Evolutionary conservation across 30 jellyfish, hydroid and myxozoan genomes (phyloP), one percentile per base, ranked within the genome.

Genomic region (Aurelia sp.): DNA sequence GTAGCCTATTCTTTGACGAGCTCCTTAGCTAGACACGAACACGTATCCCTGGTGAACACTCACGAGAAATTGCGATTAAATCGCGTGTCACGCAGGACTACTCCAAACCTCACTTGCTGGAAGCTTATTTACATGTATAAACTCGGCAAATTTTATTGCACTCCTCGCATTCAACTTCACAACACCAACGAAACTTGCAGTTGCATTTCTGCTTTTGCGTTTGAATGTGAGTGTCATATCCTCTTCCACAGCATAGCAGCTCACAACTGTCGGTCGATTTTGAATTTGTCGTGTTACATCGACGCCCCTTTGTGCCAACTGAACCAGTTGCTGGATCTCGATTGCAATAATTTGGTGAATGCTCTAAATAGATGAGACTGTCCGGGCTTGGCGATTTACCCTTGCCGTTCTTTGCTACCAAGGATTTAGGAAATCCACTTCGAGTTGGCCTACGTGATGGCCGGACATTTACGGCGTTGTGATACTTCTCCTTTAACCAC

Each of bases 241-340:
- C 99, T 61, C 99, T 51, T 60, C 97, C 97, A 57, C 99, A 95
- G 80, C 99, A 95, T 83, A 95, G 76, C 30, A 83, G 67, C 8
- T 65, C 86, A 72, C 99, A 95, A 53, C 96, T 81, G 41, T 86
- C 85, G 22, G 91, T 55, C 52, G 30, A 78, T 38, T 21, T 75
- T 0, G 97, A 3, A 13, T 19, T 44, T 11, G 92, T 84, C 22
- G 22, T 57, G 74, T 81, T 95, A 81, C 99, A 95, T 7, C 48
- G 67, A 40, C 99, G 83, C 5, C 99, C 99, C 53, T 55, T 76
- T 13, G 99, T 95, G 17, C 99, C 99, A 16, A 95, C 88, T 63
- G 98, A 90, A 9, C 97, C 97, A 12, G 94, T 62, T 1, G 71
- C 63, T 6, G 85, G 78, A 81, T 95, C 97, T 8, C 92, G 66